phyloP scores from a whole-genome alignment of 1,140 invertebrate species.

The Lycorma delicatula region DNA sequence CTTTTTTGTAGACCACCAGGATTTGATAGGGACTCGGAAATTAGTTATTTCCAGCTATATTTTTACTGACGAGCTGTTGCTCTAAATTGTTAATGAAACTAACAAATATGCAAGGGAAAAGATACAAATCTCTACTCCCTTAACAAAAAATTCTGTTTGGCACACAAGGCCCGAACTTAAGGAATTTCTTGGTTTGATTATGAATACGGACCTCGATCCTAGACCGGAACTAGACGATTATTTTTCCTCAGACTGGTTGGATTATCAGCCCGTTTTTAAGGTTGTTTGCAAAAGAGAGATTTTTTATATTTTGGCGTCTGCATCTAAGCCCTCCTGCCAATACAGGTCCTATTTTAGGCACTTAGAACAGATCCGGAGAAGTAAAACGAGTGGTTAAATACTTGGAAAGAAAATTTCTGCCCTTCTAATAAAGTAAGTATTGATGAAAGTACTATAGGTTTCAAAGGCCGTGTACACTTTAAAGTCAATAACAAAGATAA shows the following conservation, averaged over 20 bases:
- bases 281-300: slow-evolving; percentile 6
- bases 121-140: background rate
- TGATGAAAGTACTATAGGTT: slow-evolving; percentile 11
- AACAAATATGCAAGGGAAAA: slow-evolving; percentile 3
- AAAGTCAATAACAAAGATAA: slow-evolving; percentile 12
- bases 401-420: slow-evolving; percentile 2
- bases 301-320: slow-evolving; percentile 3
- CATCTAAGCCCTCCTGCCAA: slow-evolving; percentile 3
- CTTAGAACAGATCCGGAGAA: background rate
- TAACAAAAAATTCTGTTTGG: slow-evolving; percentile 3
- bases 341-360: background rate
- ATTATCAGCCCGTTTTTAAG: slow-evolving; percentile 10
- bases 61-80: slow-evolving; percentile 5
- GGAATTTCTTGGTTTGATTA: slow-evolving; percentile 11
- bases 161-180: slow-evolving; percentile 3
- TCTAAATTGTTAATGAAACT: slow-evolving; percentile 12
- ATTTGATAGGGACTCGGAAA: background rate
- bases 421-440: slow-evolving; percentile 9
- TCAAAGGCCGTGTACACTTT: slow-evolving; percentile 12
- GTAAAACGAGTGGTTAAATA: slow-evolving; percentile 8
- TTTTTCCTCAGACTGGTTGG: slow-evolving; percentile 2
- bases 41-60: slow-evolving; percentile 1
- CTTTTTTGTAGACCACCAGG: slow-evolving; percentile 4
- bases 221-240: slow-evolving; percentile 11
- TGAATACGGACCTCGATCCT: slow-evolving; percentile 7